These are phyloP conservation scores for Brachyrhaphis roseni DNA, from an alignment of 2,797 vertebrate genomes.

Conservation along the genomic window DNA sequence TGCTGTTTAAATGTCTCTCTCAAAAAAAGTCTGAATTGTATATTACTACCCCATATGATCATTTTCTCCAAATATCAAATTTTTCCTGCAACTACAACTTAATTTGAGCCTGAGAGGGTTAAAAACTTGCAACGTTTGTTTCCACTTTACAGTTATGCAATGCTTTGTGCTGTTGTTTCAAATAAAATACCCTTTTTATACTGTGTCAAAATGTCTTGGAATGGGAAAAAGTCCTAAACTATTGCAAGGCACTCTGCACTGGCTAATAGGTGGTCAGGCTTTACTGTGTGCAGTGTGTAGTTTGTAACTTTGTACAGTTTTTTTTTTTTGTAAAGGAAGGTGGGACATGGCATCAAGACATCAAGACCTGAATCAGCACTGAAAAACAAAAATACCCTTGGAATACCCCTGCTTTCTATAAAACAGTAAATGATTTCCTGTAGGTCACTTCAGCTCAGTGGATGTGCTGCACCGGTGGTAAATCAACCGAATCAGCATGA, in stretches of 20 bases:
- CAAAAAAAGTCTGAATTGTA: too few relatives aligned
- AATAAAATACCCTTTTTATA: not conserved
- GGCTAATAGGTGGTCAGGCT: not conserved
- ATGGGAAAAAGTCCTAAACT: not conserved
- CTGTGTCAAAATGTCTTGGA: not conserved
- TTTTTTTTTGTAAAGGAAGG: not conserved
- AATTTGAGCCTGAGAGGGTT: too few relatives aligned
- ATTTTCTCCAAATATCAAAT: too few relatives aligned
- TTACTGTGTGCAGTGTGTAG: not conserved
- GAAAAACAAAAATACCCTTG: not conserved
- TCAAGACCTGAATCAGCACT: not conserved
- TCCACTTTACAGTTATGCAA: not conserved
- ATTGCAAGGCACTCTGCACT: not conserved
- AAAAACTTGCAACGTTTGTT: not conserved
- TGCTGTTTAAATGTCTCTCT: too few relatives aligned
- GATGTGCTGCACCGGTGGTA: not conserved
- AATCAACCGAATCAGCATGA: conserved; percentile 3
- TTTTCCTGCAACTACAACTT: too few relatives aligned
- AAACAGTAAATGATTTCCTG: not conserved
- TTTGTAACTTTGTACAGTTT: not conserved
- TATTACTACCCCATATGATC: too few relatives aligned
- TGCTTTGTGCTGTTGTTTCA: not conserved
- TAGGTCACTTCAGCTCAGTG: not conserved
- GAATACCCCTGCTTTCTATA: not conserved
- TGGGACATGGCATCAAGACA: not conserved